phyloP scores from a whole-genome alignment of 2,888 invertebrate genomes.

The Drosophila merina region DNA sequence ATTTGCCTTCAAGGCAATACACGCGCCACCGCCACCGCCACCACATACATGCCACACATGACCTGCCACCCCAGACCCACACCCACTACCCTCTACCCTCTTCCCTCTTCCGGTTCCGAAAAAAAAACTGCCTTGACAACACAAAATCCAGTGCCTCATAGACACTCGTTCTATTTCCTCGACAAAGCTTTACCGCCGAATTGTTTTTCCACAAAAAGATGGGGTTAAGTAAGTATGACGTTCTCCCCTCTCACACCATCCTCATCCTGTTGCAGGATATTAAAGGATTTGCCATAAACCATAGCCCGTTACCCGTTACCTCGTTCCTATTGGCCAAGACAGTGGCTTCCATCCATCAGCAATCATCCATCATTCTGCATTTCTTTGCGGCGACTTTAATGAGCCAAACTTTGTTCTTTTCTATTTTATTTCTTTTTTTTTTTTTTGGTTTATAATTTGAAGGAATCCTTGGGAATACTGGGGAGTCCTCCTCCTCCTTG shows the following conservation, averaged over 20 bases:
- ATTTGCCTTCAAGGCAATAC: conserved; percentile 74
- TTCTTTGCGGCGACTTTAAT: conserved; percentile 35
- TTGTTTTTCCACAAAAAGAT: conserved; percentile 33
- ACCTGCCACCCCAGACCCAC: conserved; percentile 24
- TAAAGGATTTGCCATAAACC: not conserved
- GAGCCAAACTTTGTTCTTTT: conserved; percentile 29
- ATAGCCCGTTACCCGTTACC: conserved; percentile 1
- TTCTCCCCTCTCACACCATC: not conserved
- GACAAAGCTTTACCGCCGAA: conserved; percentile 31
- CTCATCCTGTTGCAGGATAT: conserved; percentile 1
- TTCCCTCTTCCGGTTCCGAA: not conserved
- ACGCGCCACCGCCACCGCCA: conserved; percentile 26
- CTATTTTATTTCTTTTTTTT: not conserved
- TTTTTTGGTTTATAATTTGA: conserved; percentile 2
- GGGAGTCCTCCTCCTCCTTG: not conserved
- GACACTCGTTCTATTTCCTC: conserved; percentile 7
- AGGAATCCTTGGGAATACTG: not conserved
- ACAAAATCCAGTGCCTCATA: not conserved
- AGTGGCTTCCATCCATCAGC: conserved; percentile 17
- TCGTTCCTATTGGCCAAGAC: not conserved
- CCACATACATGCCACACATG: conserved; percentile 22
- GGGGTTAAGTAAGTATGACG: not conserved
- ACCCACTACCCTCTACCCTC: conserved; percentile 1
- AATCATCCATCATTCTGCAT: conserved; percentile 28
- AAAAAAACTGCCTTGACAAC: conserved; percentile 64